phyloP scores from a whole-genome alignment of 2,113 vertebrate species.

The Ceyx melanurus region DNA sequence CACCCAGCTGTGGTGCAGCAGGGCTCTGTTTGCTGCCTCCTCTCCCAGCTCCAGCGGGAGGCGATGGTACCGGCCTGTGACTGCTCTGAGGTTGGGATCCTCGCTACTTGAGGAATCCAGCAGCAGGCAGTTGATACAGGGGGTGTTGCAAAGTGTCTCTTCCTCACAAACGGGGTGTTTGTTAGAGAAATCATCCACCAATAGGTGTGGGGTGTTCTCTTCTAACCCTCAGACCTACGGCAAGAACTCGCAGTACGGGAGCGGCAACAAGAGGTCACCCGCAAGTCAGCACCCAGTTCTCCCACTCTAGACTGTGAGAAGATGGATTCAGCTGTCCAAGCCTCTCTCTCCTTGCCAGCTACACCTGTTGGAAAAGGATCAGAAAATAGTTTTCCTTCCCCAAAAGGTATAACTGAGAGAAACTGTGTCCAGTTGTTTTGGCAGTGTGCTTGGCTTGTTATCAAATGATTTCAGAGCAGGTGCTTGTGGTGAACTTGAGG shows the following conservation, averaged over 20 bases:
- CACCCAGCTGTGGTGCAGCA: neutral
- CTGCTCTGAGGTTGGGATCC: neutral
- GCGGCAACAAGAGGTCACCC: conserved; percentile 86
- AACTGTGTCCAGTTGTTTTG: neutral
- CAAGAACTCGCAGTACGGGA: conserved; percentile 96
- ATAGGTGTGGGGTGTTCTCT: accelerated
- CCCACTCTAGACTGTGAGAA: conserved; percentile 93
- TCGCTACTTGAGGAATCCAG: neutral
- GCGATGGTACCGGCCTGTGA: neutral
- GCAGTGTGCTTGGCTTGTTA: neutral
- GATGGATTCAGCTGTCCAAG: conserved; percentile 92
- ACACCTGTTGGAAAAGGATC: conserved; percentile 90
- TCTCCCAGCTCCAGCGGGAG: neutral
- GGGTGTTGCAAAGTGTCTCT: neutral
- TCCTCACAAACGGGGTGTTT: neutral
- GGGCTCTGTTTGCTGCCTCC: neutral
- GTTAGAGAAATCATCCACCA: neutral
- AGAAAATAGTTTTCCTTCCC: conserved; percentile 86
- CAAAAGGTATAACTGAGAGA: conserved; percentile 80
- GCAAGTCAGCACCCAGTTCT: conserved; percentile 95
- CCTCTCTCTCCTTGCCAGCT: conserved; percentile 92
- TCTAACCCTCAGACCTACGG: conserved; percentile 82
- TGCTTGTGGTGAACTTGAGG: neutral
- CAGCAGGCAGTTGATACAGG: neutral
- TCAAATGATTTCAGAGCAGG: neutral